A percentile compares a stretch with the other conserved stretches of the same genome.
Conservation (phyloP, 2,888 invertebrate species). For the Criorhina ranunculi region DNA sequence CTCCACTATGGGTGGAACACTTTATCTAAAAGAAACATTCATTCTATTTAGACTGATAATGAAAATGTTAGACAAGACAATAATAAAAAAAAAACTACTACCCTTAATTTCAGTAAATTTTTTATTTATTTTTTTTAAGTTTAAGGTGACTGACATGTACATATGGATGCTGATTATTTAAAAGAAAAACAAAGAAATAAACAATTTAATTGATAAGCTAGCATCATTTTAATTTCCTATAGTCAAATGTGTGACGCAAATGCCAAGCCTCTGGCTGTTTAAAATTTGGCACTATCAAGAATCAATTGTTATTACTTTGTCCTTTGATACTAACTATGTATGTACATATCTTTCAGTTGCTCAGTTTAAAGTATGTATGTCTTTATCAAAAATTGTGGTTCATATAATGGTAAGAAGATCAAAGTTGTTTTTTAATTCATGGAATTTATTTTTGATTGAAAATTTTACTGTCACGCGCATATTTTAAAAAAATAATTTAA, state of each 20-base stretch:
- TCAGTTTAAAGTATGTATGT: neutral
- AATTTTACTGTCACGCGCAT: constrained; percentile 9
- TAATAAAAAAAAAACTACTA: no score
- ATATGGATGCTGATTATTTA: no score
- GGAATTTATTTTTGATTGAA: neutral
- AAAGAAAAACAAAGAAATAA: neutral
- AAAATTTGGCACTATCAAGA: neutral
- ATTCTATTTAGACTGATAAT: no score
- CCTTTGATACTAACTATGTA: no score
- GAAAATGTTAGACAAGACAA: no score
- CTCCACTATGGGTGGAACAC: no score
- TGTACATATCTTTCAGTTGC: neutral
- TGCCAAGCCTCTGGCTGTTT: constrained; percentile 28
- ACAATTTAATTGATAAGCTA: neutral
- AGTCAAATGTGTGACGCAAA: constrained; percentile 10
- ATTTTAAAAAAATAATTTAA: neutral
- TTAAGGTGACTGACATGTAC: no score
- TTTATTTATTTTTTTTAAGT: no score
- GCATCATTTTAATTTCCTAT: no score
- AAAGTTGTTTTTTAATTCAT: neutral
- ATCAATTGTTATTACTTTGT: neutral
- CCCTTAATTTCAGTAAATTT: no score
- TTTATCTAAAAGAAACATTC: no score
- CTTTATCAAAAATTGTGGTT: neutral
- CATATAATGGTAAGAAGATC: neutral